Conservation (phyloP, 2,797 vertebrate genomes). For the Lophius americanus region DNA sequence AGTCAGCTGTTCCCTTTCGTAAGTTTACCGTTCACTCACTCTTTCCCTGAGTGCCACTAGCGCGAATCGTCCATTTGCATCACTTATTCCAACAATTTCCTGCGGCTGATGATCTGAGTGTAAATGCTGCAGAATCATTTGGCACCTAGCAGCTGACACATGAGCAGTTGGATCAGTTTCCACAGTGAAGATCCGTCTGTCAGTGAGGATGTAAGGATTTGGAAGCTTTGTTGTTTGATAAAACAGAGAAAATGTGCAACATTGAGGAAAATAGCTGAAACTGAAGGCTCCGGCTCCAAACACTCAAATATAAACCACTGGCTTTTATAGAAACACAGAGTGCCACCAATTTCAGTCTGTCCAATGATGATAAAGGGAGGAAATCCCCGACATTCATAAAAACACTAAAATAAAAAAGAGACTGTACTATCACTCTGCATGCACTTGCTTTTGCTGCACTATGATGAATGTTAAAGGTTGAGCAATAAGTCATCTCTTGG, state of each 20-base stretch:
- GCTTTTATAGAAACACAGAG: not conserved
- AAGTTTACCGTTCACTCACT: no score
- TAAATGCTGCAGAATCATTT: not conserved
- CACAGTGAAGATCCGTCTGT: not conserved
- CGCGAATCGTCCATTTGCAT: no score
- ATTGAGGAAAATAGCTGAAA: conserved; percentile 19
- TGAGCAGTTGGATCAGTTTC: conserved; percentile 7
- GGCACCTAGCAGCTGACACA: conserved; percentile 5
- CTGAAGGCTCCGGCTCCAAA: conserved; percentile 2
- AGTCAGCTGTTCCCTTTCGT: no score
- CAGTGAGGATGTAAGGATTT: conserved; percentile 2
- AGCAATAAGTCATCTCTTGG: not conserved
- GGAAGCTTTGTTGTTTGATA: conserved; percentile 1
- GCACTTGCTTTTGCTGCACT: conserved; percentile 36
- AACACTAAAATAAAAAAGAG: conserved; percentile 22
- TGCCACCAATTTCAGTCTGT: conserved; percentile 10
- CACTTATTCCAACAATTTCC: no score
- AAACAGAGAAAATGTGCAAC: conserved; percentile 7
- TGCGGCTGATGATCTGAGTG: no score
- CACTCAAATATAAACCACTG: not conserved
- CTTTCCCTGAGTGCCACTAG: no score
- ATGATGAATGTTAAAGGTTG: conserved; percentile 1
- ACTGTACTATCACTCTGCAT: not conserved
- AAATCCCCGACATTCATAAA: conserved; percentile 43
- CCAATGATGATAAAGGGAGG: conserved; percentile 24